These are phyloP conservation scores for Tokudaia muenninki DNA, from an alignment of 2,797 vertebrate species.

Conservation along the genomic window DNA sequence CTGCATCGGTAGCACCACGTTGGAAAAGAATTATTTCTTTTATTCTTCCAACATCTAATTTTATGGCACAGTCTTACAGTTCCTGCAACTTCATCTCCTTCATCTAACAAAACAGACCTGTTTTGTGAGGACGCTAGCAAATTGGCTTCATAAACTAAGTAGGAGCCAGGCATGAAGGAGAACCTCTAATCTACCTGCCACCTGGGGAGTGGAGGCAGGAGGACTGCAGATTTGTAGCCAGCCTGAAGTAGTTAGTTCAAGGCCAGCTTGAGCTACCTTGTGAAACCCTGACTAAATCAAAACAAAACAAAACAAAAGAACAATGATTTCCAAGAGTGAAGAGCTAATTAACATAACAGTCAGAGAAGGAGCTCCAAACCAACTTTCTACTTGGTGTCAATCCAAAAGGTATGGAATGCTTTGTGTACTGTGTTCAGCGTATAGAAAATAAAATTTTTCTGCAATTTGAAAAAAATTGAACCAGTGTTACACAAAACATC, in stretches of 20 bases:
- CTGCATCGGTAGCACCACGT: background rate
- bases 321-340: background rate
- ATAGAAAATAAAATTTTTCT: slow-evolving; percentile 66
- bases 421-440: background rate
- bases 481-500: slow-evolving; percentile 43
- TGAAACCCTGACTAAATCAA: background rate
- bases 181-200: background rate
- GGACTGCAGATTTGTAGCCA: background rate
- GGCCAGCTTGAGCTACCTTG: background rate
- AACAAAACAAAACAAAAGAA: background rate
- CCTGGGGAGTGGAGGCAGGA: background rate
- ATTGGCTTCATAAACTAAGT: slow-evolving; percentile 3
- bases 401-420: slow-evolving; percentile 28
- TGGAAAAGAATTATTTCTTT: slow-evolving; percentile 28
- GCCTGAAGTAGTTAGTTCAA: background rate
- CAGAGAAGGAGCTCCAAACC: background rate
- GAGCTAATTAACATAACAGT: background rate
- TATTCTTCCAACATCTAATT: slow-evolving; percentile 49
- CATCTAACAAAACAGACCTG: background rate
- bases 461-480: slow-evolving; percentile 71
- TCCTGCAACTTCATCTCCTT: slow-evolving; percentile 19
- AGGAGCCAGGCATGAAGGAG: background rate
- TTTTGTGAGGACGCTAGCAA: slow-evolving; percentile 15
- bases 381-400: slow-evolving; percentile 11
- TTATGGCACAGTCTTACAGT: slow-evolving; percentile 55